Evolutionary conservation across 2,888 invertebrate genomes (phyloP).

Genomic region (Tachina fera): DNA sequence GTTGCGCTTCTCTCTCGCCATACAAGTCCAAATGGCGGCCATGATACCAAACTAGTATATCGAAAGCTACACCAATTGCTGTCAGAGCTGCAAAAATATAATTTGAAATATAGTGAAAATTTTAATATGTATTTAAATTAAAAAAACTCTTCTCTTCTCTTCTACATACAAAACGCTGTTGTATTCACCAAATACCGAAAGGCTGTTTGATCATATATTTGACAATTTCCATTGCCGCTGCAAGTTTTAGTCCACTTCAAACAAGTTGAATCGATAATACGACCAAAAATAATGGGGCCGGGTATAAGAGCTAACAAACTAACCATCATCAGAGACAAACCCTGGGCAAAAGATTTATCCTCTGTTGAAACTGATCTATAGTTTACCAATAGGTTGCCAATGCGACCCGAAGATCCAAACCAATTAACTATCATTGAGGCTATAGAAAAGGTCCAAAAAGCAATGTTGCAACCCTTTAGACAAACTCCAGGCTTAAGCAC

Average conservation of each 20-base stretch:
- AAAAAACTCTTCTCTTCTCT: neutral
- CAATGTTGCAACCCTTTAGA: constrained; percentile 83
- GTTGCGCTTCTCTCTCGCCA: constrained; percentile 81
- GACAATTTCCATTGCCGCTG: constrained; percentile 86
- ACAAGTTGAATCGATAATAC: constrained; percentile 87
- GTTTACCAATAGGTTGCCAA: constrained; percentile 87
- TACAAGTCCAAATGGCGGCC: constrained; percentile 86
- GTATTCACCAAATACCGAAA: constrained; percentile 85
- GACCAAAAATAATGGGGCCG: constrained; percentile 87
- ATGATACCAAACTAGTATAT: constrained; percentile 85
- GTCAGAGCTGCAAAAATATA: constrained; percentile 84
- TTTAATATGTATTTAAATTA: constrained; percentile 5
- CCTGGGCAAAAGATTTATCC: constrained; percentile 87
- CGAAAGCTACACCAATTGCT: constrained; percentile 85
- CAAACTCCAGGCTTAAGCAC: constrained; percentile 83
- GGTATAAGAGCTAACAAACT: constrained; percentile 87
- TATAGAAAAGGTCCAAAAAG: constrained; percentile 84
- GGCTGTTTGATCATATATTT: constrained; percentile 86
- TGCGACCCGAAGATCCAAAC: constrained; percentile 86
- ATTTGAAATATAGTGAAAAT: neutral
- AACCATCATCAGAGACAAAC: constrained; percentile 85
- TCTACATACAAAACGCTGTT: constrained; percentile 84
- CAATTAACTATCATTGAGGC: constrained; percentile 85
- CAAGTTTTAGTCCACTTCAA: constrained; percentile 87
- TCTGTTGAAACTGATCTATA: constrained; percentile 86